Conservation (phyloP, 1,140 invertebrate species). For the Brachionus koreanus region DNA sequence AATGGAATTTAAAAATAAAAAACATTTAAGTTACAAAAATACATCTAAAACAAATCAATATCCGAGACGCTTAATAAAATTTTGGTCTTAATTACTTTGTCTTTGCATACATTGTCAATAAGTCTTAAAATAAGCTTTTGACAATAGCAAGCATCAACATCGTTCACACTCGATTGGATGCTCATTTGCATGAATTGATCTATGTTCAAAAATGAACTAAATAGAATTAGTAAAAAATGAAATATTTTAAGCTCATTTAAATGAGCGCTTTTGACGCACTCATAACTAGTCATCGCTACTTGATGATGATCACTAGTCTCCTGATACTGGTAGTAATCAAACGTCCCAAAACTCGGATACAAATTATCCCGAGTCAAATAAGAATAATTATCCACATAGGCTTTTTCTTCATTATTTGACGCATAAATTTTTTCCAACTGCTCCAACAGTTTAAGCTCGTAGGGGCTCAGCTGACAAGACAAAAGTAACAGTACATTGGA, state of each 20-base stretch:
- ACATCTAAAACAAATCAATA: constrained; percentile 17
- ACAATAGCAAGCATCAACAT: constrained; percentile 39
- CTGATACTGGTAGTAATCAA: constrained; percentile 19
- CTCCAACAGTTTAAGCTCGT: background rate
- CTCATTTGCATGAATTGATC: constrained; percentile 32
- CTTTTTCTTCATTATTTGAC: background rate
- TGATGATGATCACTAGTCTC: background rate
- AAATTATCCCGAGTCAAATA: background rate
- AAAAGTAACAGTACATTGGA: background rate
- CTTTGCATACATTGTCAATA: constrained; percentile 24
- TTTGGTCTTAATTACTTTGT: constrained; percentile 28
- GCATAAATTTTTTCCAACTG: constrained; percentile 27
- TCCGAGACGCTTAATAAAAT: constrained; percentile 32
- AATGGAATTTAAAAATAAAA: background rate
- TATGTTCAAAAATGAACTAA: constrained; percentile 30
- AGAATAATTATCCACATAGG: background rate
- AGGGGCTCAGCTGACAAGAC: background rate
- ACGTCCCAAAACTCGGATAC: background rate
- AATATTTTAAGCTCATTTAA: constrained; percentile 43
- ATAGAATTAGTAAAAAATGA: constrained; percentile 37
- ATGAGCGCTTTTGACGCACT: background rate
- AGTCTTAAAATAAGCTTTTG: constrained; percentile 28
- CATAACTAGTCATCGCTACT: background rate
- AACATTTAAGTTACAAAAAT: background rate
- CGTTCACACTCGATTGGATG: background rate